Conservation (phyloP, 2,113 vertebrate species). For the Puma concolor region DNA sequence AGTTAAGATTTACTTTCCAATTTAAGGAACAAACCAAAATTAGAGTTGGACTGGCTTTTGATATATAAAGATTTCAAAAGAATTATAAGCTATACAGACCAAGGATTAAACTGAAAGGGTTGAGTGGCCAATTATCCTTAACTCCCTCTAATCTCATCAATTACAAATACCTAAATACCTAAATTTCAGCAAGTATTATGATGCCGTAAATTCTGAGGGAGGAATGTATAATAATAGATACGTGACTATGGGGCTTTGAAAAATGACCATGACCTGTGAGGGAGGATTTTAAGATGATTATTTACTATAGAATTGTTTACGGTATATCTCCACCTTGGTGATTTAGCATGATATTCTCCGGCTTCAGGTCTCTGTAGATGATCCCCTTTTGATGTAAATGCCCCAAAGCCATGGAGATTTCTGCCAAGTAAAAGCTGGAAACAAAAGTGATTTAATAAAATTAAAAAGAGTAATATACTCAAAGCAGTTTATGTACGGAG, state of each 20-base stretch:
- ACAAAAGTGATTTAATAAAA: conserved; percentile 81
- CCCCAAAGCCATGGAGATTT: conserved; percentile 99
- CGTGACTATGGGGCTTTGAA: conserved; percentile 47
- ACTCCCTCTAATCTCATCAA: conserved; percentile 20
- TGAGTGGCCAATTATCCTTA: conserved; percentile 28
- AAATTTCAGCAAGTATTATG: conserved; percentile 37
- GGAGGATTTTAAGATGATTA: conserved; percentile 70
- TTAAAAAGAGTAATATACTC: conserved; percentile 71
- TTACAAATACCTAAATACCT: conserved; percentile 33
- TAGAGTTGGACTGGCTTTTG: conserved; percentile 7
- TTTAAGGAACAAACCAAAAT: conserved; percentile 48
- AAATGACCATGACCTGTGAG: conserved; percentile 70
- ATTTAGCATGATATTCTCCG: conserved; percentile 99
- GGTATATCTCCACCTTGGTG: conserved; percentile 91
- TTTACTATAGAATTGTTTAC: conserved; percentile 75
- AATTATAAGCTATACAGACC: conserved; percentile 31
- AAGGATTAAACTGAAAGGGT: neutral
- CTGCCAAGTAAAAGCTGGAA: conserved; percentile 98
- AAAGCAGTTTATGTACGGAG: conserved; percentile 73
- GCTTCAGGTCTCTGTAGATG: conserved; percentile 99
- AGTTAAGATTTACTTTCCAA: conserved; percentile 8
- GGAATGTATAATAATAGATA: conserved; percentile 10
- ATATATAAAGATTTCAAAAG: conserved; percentile 37
- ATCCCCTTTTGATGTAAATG: conserved; percentile 99
- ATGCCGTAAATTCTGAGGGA: conserved; percentile 35